A percentile compares a stretch with the other conserved stretches of the same genome.
Evolutionary conservation across 2,797 vertebrate species (phyloP).

Genomic region (Muscicapa comitata): DNA sequence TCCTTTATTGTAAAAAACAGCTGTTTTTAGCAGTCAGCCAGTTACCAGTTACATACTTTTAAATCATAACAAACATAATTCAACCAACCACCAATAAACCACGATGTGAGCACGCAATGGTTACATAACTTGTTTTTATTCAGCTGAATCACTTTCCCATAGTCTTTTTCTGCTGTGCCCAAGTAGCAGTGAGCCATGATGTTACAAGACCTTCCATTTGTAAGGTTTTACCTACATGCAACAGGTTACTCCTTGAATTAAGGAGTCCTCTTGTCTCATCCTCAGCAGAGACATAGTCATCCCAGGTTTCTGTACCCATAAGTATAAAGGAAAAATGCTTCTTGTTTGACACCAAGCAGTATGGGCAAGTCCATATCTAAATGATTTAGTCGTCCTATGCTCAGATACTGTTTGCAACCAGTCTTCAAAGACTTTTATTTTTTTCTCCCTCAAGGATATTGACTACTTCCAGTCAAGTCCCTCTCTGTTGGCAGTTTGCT

Average conservation of each 20-base stretch:
- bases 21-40: background rate
- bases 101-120: rapidly evolving
- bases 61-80: background rate
- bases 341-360: background rate
- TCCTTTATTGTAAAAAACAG: background rate
- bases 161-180: too few relatives aligned
- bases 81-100: too few relatives aligned
- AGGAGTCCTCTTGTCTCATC: background rate
- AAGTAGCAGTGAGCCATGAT: background rate
- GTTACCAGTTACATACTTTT: too few relatives aligned
- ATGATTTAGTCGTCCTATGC: background rate
- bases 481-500: background rate
- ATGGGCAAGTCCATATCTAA: background rate
- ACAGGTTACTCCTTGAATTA: background rate
- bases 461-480: background rate
- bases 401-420: background rate
- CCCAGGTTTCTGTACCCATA: background rate
- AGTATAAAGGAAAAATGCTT: background rate
- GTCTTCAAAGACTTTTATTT: background rate
- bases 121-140: background rate
- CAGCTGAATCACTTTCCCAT: background rate
- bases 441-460: background rate
- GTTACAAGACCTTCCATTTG: background rate
- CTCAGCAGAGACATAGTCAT: background rate
- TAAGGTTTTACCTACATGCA: background rate